Conservation (phyloP, 2,113 vertebrate species). For the Zootoca vivipara region DNA sequence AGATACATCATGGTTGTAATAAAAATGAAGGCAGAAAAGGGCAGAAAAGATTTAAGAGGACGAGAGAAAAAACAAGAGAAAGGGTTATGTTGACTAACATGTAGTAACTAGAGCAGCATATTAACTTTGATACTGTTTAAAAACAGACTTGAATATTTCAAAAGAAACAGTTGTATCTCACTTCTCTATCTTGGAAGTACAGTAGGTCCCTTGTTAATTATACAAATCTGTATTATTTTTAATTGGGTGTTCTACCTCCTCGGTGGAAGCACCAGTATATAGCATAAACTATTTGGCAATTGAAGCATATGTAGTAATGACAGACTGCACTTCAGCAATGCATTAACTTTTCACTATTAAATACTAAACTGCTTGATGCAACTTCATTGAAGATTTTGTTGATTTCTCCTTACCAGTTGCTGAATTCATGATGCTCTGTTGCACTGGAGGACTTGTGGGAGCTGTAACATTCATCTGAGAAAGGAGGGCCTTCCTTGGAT, state of each 20-base stretch:
- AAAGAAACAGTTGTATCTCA: background rate
- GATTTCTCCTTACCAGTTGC: conserved; percentile 81
- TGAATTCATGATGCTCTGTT: conserved; percentile 90
- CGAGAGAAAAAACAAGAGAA: background rate
- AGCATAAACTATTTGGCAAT: background rate
- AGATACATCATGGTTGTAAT: background rate
- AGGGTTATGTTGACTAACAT: background rate
- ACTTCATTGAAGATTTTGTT: conserved; percentile 5
- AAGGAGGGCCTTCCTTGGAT: conserved; percentile 93
- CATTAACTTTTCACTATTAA: background rate
- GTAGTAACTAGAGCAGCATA: background rate
- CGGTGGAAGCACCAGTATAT: background rate
- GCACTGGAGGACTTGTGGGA: conserved; percentile 87
- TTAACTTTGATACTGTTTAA: background rate
- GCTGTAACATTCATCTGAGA: conserved; percentile 89
- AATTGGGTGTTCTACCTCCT: background rate
- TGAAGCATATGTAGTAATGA: background rate
- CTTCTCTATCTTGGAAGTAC: background rate
- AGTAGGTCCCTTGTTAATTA: background rate
- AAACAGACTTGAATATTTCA: background rate
- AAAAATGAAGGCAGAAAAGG: background rate
- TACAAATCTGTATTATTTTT: background rate
- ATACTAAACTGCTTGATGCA: background rate
- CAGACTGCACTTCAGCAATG: background rate
- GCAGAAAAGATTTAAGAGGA: background rate